These are phyloP conservation scores for Okapia johnstoni DNA, from an alignment of 2,113 vertebrate species.

Conservation along the genomic window DNA sequence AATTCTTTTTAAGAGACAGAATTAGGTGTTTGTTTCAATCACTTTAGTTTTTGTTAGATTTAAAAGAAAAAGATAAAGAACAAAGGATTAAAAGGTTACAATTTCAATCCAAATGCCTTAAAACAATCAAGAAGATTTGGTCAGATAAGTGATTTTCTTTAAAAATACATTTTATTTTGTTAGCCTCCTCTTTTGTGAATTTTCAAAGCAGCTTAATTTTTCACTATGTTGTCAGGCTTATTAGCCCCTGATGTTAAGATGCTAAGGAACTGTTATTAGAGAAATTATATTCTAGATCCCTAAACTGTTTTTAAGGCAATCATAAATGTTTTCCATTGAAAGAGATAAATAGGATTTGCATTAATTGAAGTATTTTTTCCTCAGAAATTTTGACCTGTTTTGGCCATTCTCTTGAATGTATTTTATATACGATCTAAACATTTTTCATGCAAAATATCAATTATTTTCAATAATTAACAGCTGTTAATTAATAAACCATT, in stretches of 20 bases:
- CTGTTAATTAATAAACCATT: background rate
- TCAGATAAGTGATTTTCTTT: background rate
- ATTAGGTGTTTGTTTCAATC: background rate
- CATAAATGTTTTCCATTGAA: background rate
- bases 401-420: background rate
- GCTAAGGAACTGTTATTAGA: background rate
- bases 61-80: background rate
- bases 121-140: background rate
- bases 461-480: background rate
- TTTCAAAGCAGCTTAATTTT: background rate
- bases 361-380: background rate
- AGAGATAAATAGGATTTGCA: background rate
- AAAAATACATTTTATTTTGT: background rate
- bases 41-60: background rate
- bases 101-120: background rate
- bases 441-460: background rate
- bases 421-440: background rate
- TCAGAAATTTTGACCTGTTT: background rate
- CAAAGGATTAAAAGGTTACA: background rate
- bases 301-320: background rate
- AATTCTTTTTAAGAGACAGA: background rate
- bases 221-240: background rate
- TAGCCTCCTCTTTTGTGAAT: background rate
- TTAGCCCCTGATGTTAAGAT: background rate
- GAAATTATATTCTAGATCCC: background rate